Percentiles rank a stretch among this genome's conserved stretches.
Conservation (phyloP, 92 coral and sea anemone species). For the Siderastrea siderea region DNA sequence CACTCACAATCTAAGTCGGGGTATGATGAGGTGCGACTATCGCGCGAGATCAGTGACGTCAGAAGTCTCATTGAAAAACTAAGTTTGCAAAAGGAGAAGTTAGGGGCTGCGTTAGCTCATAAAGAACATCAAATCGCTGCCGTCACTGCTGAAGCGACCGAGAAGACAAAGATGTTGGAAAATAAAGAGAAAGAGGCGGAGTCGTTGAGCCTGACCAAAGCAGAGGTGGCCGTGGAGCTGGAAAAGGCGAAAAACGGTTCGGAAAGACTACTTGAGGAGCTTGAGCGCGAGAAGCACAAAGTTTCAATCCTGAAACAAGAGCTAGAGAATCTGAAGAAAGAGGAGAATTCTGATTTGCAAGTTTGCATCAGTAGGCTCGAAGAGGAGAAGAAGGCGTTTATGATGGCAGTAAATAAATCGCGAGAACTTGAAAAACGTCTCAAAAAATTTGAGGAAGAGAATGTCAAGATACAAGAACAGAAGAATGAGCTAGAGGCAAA, state of each 20-base stretch:
- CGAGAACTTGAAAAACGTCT: slow-evolving; percentile 61
- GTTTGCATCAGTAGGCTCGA: slow-evolving; percentile 48
- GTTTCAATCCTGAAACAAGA: slow-evolving; percentile 61
- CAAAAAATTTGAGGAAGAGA: slow-evolving; percentile 48
- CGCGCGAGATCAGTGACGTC: slow-evolving; percentile 50
- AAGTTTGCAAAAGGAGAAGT: slow-evolving; percentile 37
- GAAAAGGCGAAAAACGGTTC: slow-evolving; percentile 71
- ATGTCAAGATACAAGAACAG: slow-evolving; percentile 41
- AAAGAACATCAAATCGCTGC: slow-evolving; percentile 48
- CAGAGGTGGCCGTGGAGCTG: slow-evolving; percentile 54
- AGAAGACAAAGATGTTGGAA: slow-evolving; percentile 36
- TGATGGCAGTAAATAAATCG: slow-evolving; percentile 32
- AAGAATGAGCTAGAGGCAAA: slow-evolving; percentile 51
- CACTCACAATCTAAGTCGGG: background rate
- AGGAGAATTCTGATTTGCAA: slow-evolving; percentile 54
- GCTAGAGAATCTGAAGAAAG: slow-evolving; percentile 56
- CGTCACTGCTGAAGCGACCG: slow-evolving; percentile 45
- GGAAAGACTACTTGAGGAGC: slow-evolving; percentile 68
- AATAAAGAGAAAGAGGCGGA: slow-evolving; percentile 49
- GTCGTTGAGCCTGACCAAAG: slow-evolving; percentile 46
- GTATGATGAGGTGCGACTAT: slow-evolving; percentile 39
- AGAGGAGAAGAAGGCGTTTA: slow-evolving; percentile 38
- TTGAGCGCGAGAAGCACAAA: slow-evolving; percentile 59
- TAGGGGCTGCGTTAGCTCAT: slow-evolving; percentile 50
- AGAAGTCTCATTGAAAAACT: slow-evolving; percentile 47